Evolutionary conservation across 2,797 vertebrate species (phyloP), one percentile per base, ranked within the genome.

Genomic region (Dicrostonyx torquatus): DNA sequence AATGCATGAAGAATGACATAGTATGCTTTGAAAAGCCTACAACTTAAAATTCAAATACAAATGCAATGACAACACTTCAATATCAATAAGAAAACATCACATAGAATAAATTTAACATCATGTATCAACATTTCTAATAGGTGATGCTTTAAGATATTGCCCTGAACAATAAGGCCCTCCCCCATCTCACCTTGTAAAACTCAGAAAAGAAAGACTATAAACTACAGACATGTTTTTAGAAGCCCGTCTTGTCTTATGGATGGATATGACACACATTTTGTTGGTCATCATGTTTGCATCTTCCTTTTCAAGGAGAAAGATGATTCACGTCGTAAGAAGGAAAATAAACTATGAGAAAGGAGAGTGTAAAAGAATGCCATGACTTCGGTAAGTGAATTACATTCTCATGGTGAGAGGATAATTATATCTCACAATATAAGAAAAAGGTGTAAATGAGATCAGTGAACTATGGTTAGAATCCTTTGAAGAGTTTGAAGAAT

Each of bases 361-460:
- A 91, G 55, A 85, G n/a, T 93, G 31, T 53, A 75, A 91, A 64
- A 87, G 80, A 95, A 77, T 58, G 76, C 66, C 62, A 48, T 55
- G 85, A 73, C n/a, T 95, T 82, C 20, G 78, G 80, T 78, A 95
- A 88, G 94, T 91, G 91, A 96, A 87, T 96, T 95, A 90, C 77
- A 53, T 91, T 84, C 94, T 96, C 95, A 88, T 83, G 88, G 93
- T 92, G 96, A 72, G 94, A 92, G 58, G 88, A 95, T 93, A 95
- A 97, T 96, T 95, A 83, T 79, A 93, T 92, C 86, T 90, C 50
- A 37, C 43, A 31, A 90, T 93, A 70, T 72, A 92, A 24, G 58
- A 26, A 70, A 90, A 79, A 96, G 4, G 94, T 97, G 97, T 83
- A 96, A 96, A 97, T 96, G 95, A 95, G 96, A 96, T 96, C 94